phyloP scores from a whole-genome alignment of 2,888 invertebrate genomes.

The Melipona bicolor region DNA sequence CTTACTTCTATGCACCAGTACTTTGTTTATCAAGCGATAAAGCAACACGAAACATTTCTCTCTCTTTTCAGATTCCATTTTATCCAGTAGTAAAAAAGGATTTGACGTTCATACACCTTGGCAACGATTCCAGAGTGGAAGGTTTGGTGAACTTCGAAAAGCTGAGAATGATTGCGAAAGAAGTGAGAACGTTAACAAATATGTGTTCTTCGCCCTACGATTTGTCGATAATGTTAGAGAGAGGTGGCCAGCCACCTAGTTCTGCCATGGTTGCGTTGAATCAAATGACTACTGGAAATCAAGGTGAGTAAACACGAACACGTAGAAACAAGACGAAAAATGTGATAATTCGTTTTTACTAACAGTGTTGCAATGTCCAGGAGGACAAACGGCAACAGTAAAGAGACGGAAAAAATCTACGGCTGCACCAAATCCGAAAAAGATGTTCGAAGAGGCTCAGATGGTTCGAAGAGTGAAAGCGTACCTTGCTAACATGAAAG shows the following conservation, averaged over 20 bases:
- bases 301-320: slow-evolving; percentile 72
- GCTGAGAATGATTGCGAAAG: slow-evolving; percentile 98
- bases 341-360: slow-evolving; percentile 38
- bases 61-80: slow-evolving; percentile 89
- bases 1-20: slow-evolving; percentile 78
- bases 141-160: slow-evolving; percentile 98
- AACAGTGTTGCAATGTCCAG: slow-evolving; percentile 81
- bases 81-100: slow-evolving; percentile 97
- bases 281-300: slow-evolving; percentile 91
- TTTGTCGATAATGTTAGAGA: slow-evolving; percentile 92
- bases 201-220: slow-evolving; percentile 98
- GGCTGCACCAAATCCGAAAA: slow-evolving; percentile 97
- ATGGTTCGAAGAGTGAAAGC: slow-evolving; percentile 99
- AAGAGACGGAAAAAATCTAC: slow-evolving; percentile 95
- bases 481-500: slow-evolving; percentile 96
- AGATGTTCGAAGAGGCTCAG: slow-evolving; percentile 99
- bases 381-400: slow-evolving; percentile 91
- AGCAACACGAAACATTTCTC: neutral
- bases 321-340: neutral
- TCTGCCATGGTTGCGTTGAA: slow-evolving; percentile 95
- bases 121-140: slow-evolving; percentile 96
- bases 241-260: slow-evolving; percentile 94
- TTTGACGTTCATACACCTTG: slow-evolving; percentile 98
- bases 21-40: slow-evolving; percentile 50
- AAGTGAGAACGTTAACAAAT: slow-evolving; percentile 94